A percentile compares a stretch with the other conserved stretches of the same genome.
These are phyloP conservation scores for Apteryx owenii DNA, from an alignment of 2,113 vertebrate species.

Conservation along the genomic window DNA sequence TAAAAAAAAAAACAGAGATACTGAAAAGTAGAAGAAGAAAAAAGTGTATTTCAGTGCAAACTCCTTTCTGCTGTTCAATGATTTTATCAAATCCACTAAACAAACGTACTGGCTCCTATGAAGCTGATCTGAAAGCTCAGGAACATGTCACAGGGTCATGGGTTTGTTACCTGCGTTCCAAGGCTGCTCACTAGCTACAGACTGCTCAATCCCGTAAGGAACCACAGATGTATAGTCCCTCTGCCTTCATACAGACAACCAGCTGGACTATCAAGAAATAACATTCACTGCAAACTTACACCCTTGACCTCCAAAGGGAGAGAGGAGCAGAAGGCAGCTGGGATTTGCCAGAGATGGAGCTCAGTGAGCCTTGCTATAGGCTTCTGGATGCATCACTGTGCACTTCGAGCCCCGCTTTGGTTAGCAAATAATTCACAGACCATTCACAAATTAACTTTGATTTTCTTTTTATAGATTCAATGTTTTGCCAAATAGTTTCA, in stretches of 20 bases:
- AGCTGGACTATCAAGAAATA: background rate
- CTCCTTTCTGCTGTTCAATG: background rate
- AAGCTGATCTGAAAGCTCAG: background rate
- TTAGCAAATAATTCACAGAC: background rate
- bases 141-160: background rate
- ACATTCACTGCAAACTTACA: background rate
- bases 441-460: background rate
- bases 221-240: background rate
- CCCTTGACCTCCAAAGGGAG: background rate
- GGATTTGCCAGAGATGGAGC: background rate
- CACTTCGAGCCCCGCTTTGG: background rate
- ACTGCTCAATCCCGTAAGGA: background rate
- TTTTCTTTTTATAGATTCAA: background rate
- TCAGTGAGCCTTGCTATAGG: background rate
- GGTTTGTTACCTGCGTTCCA: background rate
- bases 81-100: background rate
- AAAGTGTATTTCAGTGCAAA: background rate
- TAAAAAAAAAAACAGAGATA: background rate
- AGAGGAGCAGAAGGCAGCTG: background rate
- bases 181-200: background rate
- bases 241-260: background rate
- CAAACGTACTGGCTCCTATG: background rate
- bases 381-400: background rate
- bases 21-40: background rate
- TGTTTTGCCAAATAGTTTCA: background rate